A percentile compares a stretch with the other conserved stretches of the same genome.
phyloP scores from a whole-genome alignment of 2,888 invertebrate species.

The Lasioglossum zephyrum region DNA sequence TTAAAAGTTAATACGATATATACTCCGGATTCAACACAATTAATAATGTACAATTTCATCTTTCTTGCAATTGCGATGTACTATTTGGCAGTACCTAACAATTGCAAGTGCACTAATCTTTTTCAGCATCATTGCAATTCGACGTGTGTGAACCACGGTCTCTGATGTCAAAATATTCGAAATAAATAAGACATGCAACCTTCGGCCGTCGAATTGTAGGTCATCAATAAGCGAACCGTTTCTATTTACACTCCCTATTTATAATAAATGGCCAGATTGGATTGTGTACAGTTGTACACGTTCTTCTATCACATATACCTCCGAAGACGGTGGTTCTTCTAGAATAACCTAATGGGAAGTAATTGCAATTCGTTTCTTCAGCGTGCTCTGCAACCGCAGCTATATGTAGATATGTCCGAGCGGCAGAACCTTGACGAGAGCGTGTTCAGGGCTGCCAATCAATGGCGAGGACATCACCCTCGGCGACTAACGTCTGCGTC shows the following conservation, averaged over 20 bases:
- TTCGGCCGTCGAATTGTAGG: background rate
- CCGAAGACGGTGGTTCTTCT: background rate
- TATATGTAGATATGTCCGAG: slow-evolving; percentile 42
- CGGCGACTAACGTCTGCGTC: slow-evolving; percentile 70
- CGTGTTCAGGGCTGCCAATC: slow-evolving; percentile 78
- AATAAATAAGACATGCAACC: background rate
- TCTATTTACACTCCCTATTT: slow-evolving; percentile 12
- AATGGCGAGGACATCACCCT: slow-evolving; percentile 82
- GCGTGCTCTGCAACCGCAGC: slow-evolving; percentile 53
- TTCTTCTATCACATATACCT: background rate
- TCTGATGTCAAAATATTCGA: background rate
- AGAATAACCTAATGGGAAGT: slow-evolving; percentile 10
- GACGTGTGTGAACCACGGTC: background rate
- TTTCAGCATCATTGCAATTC: background rate
- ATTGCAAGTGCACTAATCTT: background rate
- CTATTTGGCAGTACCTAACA: background rate
- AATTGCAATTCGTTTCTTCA: slow-evolving; percentile 35
- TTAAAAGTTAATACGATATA: background rate
- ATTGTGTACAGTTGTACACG: background rate
- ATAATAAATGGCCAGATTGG: background rate
- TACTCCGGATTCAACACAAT: background rate
- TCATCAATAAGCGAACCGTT: background rate
- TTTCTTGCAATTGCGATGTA: background rate
- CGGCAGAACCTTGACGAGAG: slow-evolving; percentile 67
- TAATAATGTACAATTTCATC: background rate